Conservation (phyloP, 2,113 vertebrate genomes). For the Gallinago undulata region DNA sequence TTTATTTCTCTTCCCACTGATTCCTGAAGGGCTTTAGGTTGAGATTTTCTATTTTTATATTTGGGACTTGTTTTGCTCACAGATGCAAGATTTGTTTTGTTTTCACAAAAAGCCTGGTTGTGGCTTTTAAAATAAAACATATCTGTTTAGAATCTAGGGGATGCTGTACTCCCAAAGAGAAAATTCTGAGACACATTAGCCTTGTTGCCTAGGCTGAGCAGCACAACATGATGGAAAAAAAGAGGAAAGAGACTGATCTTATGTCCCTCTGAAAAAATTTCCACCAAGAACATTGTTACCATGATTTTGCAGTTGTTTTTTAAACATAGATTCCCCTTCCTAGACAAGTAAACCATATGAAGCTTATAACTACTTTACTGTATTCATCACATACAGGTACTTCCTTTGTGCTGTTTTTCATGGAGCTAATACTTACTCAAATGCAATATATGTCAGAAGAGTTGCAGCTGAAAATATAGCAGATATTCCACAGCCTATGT, state of each 20-base stretch:
- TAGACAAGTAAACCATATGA: not conserved
- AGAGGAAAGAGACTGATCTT: not conserved
- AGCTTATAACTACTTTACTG: not conserved
- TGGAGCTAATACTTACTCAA: constrained; percentile 87
- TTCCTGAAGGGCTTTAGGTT: not conserved
- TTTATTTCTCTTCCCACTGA: not conserved
- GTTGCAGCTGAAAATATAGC: constrained; percentile 94
- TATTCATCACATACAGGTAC: not conserved
- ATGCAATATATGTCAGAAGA: constrained; percentile 93
- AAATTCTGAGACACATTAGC: not conserved
- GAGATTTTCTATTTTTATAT: not conserved
- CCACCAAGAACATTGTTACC: not conserved
- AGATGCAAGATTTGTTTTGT: not conserved
- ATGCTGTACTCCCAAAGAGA: not conserved
- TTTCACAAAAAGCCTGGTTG: not conserved
- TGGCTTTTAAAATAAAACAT: not conserved
- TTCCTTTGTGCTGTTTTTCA: not conserved
- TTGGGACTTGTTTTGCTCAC: not conserved
- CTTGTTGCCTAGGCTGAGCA: not conserved
- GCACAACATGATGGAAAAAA: not conserved
- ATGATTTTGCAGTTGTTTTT: not conserved
- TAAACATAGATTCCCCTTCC: not conserved
- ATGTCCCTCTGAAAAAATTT: not conserved
- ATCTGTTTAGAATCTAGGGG: not conserved
- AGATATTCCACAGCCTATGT: constrained; percentile 93